Evolutionary conservation across 2,113 vertebrate genomes (phyloP).

Genomic region (Heliornis fulica): DNA sequence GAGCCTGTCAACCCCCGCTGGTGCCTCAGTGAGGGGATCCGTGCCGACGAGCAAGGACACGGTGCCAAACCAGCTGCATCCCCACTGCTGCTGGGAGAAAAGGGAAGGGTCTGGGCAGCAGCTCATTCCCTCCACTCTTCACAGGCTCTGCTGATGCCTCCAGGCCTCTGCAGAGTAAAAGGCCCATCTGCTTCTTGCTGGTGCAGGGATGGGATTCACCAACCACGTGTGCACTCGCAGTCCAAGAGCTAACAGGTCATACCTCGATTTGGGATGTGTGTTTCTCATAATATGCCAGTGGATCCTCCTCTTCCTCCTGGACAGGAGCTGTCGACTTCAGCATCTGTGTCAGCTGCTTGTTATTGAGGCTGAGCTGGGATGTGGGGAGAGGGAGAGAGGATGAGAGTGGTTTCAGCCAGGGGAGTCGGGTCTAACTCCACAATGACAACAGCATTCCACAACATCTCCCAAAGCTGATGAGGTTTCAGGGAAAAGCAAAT

Average conservation of each 20-base stretch:
- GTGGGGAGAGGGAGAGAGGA: background rate
- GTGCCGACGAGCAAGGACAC: background rate
- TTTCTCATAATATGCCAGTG: constrained; percentile 87
- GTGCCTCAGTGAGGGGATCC: background rate
- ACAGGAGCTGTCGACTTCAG: constrained; percentile 83
- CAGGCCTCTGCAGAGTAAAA: background rate
- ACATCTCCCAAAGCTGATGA: background rate
- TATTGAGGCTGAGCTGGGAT: constrained; percentile 90
- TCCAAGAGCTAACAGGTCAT: background rate
- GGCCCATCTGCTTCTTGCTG: background rate
- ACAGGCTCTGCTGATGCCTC: background rate
- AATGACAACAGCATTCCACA: background rate
- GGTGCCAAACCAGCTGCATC: background rate
- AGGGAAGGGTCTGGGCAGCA: background rate
- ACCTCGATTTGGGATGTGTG: constrained; percentile 94
- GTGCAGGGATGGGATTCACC: background rate
- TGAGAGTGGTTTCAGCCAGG: background rate
- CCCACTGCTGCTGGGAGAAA: background rate
- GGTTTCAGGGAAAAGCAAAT: constrained; percentile 2
- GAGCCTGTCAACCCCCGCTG: accelerated
- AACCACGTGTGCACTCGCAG: accelerated
- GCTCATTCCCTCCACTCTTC: background rate
- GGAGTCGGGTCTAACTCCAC: background rate
- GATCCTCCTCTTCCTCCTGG: constrained; percentile 86
- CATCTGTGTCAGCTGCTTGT: constrained; percentile 92